A percentile compares a stretch with the other conserved stretches of the same genome.
phyloP scores from a whole-genome alignment of 2,113 vertebrate genomes.

The Gymnarchus niloticus region DNA sequence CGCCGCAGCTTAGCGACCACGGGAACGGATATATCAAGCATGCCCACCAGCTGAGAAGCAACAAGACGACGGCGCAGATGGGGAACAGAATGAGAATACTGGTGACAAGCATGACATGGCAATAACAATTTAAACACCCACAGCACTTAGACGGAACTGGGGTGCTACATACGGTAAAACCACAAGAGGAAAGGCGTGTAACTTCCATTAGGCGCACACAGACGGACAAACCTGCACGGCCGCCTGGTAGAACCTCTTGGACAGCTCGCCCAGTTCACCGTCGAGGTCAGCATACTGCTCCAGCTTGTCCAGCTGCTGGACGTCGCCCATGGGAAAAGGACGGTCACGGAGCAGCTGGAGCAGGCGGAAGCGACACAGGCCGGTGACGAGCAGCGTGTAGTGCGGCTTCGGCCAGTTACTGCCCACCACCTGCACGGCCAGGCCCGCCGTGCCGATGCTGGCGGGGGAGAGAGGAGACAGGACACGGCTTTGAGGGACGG shows the following conservation, averaged over 20 bases:
- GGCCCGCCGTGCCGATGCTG: constrained; percentile 87
- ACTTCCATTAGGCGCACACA: not conserved
- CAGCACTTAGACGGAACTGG: not conserved
- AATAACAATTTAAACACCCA: not conserved
- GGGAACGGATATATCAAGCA: constrained; percentile 92
- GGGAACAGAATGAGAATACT: not conserved
- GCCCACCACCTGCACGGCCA: constrained; percentile 91
- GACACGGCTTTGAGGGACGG: not conserved
- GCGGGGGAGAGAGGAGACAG: not conserved
- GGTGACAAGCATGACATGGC: not conserved
- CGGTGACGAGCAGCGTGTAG: constrained; percentile 87
- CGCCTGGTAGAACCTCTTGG: constrained; percentile 83
- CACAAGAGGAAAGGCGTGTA: not conserved
- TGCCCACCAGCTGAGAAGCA: constrained; percentile 74
- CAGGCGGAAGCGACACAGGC: constrained; percentile 86
- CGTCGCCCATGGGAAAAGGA: constrained; percentile 82
- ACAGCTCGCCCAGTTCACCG: constrained; percentile 77
- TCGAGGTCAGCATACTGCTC: constrained; percentile 74
- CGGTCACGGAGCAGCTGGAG: constrained; percentile 75
- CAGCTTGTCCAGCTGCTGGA: constrained; percentile 85
- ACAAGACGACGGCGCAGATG: not conserved
- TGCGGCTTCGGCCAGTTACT: constrained; percentile 98
- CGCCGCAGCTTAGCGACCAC: constrained; percentile 87
- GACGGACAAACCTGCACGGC: constrained; percentile 73
- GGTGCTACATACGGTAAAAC: not conserved